Evolutionary conservation across 2,113 vertebrate species (phyloP).

Genomic region (Macrotus californicus): DNA sequence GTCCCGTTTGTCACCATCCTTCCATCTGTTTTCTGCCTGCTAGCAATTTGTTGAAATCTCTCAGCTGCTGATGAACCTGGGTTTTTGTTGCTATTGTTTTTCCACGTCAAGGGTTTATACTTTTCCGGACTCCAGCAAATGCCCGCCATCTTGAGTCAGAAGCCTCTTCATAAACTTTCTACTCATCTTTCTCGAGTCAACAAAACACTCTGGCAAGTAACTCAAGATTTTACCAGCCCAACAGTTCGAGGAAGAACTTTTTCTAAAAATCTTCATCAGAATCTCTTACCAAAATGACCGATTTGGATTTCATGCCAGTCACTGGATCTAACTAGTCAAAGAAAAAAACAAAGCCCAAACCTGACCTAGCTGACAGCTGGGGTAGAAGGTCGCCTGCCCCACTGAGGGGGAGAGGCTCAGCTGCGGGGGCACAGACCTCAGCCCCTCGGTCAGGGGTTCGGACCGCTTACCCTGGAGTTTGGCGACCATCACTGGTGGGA

Average conservation of each 20-base stretch:
- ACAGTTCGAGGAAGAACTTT: background rate
- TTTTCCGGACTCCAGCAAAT: background rate
- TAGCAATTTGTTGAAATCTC: background rate
- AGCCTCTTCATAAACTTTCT: background rate
- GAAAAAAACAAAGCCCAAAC: background rate
- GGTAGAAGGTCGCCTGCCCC: background rate
- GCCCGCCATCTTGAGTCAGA: background rate
- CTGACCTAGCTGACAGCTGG: background rate
- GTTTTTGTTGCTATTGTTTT: background rate
- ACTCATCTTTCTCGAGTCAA: background rate
- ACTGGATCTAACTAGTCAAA: background rate
- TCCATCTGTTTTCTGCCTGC: background rate
- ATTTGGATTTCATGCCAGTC: background rate
- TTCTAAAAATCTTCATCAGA: background rate
- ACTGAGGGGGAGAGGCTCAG: accelerated
- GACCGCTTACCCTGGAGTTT: conserved; percentile 68
- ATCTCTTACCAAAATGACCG: background rate
- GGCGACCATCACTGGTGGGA: conserved; percentile 50
- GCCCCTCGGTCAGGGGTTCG: background rate
- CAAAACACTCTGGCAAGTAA: background rate
- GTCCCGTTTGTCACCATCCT: background rate
- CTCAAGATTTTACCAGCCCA: background rate
- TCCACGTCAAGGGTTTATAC: accelerated
- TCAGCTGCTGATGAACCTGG: background rate
- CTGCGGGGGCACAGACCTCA: background rate